Conservation (phyloP, 2,888 invertebrate species). For the Penaeus monodon region DNA sequence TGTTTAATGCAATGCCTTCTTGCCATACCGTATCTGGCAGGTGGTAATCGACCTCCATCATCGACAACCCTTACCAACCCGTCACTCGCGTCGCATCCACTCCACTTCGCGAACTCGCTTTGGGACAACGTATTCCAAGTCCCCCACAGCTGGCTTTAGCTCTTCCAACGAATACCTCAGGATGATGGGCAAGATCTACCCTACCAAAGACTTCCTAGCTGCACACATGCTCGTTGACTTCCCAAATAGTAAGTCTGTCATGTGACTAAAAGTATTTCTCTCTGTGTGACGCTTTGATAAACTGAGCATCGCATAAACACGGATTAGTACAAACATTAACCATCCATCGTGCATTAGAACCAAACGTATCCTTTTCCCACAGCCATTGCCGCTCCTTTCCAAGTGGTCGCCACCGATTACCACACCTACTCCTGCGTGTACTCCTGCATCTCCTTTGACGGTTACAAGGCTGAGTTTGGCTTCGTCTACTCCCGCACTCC, state of each 20-base stretch:
- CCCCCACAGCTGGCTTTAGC: no score
- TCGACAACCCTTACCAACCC: constrained; percentile 32
- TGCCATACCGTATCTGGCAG: constrained; percentile 26
- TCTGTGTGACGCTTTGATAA: no score
- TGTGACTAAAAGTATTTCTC: no score
- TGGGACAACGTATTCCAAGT: neutral
- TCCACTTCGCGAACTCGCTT: constrained; percentile 16
- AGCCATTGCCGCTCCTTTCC: neutral
- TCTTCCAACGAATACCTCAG: no score
- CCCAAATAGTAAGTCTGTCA: no score
- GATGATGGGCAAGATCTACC: constrained; percentile 11
- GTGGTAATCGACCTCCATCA: constrained; percentile 28
- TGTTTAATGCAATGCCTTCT: no score
- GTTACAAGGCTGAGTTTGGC: neutral
- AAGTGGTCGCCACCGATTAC: neutral
- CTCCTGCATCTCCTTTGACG: constrained; percentile 2
- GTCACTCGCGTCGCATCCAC: constrained; percentile 19
- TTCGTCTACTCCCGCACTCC: neutral
- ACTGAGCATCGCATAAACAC: no score
- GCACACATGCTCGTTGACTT: no score
- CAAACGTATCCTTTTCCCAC: neutral
- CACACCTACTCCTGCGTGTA: constrained; percentile 3
- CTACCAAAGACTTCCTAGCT: no score
- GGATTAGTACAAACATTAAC: no score
- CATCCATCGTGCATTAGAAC: no score